Conservation (phyloP, 1,140 invertebrate species). For the Leptinotarsa defecta region DNA sequence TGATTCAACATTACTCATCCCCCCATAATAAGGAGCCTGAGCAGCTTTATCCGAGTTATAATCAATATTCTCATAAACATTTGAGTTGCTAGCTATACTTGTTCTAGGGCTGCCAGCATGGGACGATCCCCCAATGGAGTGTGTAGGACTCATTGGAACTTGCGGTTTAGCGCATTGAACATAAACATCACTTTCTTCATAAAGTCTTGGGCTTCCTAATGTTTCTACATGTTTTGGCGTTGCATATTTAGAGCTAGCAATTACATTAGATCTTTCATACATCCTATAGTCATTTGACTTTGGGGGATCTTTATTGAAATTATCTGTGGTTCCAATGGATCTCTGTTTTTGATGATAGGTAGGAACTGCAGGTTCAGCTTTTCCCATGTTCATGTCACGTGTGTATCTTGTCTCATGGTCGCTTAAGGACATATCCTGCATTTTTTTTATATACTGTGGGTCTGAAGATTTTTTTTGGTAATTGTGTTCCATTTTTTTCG, state of each 20-base stretch:
- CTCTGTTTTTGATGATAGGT: constrained; percentile 39
- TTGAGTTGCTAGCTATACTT: constrained; percentile 58
- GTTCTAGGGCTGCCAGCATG: constrained; percentile 68
- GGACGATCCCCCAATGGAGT: constrained; percentile 63
- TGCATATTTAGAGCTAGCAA: constrained; percentile 76
- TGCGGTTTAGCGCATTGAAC: constrained; percentile 57
- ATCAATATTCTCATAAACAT: constrained; percentile 82
- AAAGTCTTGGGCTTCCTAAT: constrained; percentile 36
- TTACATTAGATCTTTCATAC: constrained; percentile 68
- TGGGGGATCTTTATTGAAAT: constrained; percentile 57
- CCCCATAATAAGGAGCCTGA: constrained; percentile 68
- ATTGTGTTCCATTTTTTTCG: constrained; percentile 20
- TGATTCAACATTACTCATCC: constrained; percentile 53
- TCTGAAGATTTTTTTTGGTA: constrained; percentile 30
- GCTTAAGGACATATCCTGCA: constrained; percentile 47
- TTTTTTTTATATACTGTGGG: constrained; percentile 40
- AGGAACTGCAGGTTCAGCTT: constrained; percentile 38
- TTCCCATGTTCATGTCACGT: constrained; percentile 37
- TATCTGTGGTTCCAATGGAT: constrained; percentile 61
- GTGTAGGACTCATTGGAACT: constrained; percentile 59
- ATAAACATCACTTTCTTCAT: constrained; percentile 53
- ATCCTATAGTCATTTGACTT: constrained; percentile 63
- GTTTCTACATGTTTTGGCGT: constrained; percentile 74
- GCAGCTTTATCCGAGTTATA: constrained; percentile 66
- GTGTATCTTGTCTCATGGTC: constrained; percentile 45